phyloP scores from a whole-genome alignment of 2,797 vertebrate genomes.

The Epinephelus malabaricus region DNA sequence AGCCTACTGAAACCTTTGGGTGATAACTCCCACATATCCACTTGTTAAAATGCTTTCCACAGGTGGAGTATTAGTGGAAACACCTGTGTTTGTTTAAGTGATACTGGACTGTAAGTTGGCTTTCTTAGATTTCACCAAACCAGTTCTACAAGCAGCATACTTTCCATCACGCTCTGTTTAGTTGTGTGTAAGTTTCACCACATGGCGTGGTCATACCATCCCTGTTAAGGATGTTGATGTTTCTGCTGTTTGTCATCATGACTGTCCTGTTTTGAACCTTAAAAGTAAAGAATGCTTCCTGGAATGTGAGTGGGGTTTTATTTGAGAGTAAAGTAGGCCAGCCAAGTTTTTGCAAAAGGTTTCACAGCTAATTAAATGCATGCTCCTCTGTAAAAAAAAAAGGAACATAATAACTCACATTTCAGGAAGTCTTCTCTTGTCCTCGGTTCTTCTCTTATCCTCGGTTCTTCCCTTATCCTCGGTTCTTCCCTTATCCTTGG shows the following conservation, averaged over 20 bases:
- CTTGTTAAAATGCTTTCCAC: slow-evolving; percentile 20
- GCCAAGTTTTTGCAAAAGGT: neutral
- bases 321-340: neutral
- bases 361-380: neutral
- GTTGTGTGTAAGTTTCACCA: slow-evolving; percentile 15
- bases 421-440: slow-evolving; percentile 81
- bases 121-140: slow-evolving; percentile 63
- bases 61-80: slow-evolving; percentile 13
- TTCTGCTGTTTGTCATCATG: neutral
- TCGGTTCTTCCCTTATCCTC: slow-evolving; percentile 33
- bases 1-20: neutral
- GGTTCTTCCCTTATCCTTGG: slow-evolving; percentile 32
- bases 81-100: slow-evolving; percentile 71
- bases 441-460: slow-evolving; percentile 47
- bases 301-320: neutral
- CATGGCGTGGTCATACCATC: slow-evolving; percentile 2
- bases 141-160: slow-evolving; percentile 67
- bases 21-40: neutral
- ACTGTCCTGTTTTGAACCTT: slow-evolving; percentile 6
- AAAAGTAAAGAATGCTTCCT: too few relatives aligned
- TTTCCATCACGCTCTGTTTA: slow-evolving; percentile 47
- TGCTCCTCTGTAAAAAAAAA: slow-evolving; percentile 7
- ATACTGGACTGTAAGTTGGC: slow-evolving; percentile 30
- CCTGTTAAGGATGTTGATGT: neutral
- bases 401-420: slow-evolving; percentile 72